Percentiles rank a stretch among this genome's conserved stretches.
Evolutionary conservation across 2,797 vertebrate genomes (phyloP).

Genomic region (Syngnathus rostellatus): DNA sequence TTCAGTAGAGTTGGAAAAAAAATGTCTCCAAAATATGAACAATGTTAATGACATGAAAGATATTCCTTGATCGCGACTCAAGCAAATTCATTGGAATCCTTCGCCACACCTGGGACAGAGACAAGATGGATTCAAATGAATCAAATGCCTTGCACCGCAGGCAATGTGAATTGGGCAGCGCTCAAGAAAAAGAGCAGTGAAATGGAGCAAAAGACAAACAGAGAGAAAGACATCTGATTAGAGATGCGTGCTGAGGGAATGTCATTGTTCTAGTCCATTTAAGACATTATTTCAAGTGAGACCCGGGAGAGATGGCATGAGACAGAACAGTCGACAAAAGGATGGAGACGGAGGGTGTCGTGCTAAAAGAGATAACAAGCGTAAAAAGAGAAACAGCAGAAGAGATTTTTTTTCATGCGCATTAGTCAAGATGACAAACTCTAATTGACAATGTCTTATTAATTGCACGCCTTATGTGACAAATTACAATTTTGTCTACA

Average conservation of each 20-base stretch:
- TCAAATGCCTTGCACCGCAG: conserved; percentile 34
- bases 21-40: background rate
- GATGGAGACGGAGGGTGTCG: conserved; percentile 24
- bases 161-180: conserved; percentile 32
- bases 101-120: background rate
- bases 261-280: conserved; percentile 68
- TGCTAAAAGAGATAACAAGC: conserved; percentile 10
- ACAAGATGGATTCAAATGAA: background rate
- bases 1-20: background rate
- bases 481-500: conserved; percentile 1
- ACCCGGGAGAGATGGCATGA: conserved; percentile 45
- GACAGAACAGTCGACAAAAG: conserved; percentile 28
- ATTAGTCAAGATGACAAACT: conserved; percentile 11
- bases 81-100: background rate
- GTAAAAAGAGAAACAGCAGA: background rate
- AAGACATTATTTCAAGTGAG: conserved; percentile 62
- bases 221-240: conserved; percentile 58
- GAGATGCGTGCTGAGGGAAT: conserved; percentile 63
- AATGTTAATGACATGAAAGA: background rate
- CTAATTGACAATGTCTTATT: conserved; percentile 3
- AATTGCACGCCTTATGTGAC: conserved; percentile 12
- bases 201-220: conserved; percentile 51
- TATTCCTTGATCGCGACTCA: background rate
- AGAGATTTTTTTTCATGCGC: conserved; percentile 1
- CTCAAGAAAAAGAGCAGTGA: conserved; percentile 36